Base-by-base conservation (phyloP, 23 tunicate species). In the Styela clava region DNA sequence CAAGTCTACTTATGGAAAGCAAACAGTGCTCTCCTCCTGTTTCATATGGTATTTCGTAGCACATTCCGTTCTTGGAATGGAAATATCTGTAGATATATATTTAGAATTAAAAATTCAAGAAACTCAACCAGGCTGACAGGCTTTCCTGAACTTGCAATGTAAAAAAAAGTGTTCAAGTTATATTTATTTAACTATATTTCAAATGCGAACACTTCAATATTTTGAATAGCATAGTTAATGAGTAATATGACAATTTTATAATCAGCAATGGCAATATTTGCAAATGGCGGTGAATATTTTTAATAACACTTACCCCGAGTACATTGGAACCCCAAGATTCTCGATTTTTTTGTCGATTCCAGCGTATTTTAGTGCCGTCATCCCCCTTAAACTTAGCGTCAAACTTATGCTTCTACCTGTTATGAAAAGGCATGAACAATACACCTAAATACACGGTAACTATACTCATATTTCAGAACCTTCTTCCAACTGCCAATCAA, bases 1-100 rank as follows among this genome's bases (percentile, higher is more conserved):
- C 56, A 12, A 12, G 56, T 44, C 56, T 44, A 44, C 56, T 7
- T 5, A 44, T 44, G 56, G 56, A 44, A 12, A 12, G 56, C 56
- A 44, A 44, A 12, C 12, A 44, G 84, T 83, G 52, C 91, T 92
- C 87, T 12, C 77, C 94, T 27, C 74, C 74, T 31, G 76, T 88
- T 74, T 92, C 98, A 71, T 93, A 88, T 3, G 98, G 98, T 35
- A 93, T 68, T 21, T 78, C 33, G 77, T 93, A 88, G 56, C 56
- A 44, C 31, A 63, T 36, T 2, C 91, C 91, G 86, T 93, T 85
- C 7, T 24, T 16, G 20, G 73, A 35, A 70, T 93, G 98, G 68
- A 93, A 87, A 87, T 88, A 82, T 12, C 9, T 44, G 56, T 44
- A 12, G 12, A 44, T 44, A 44, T 44, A n/a, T n/a, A n/a, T n/a